Evolutionary conservation across 2,113 vertebrate genomes (phyloP).

Genomic region (Coryphaenoides rupestris): DNA sequence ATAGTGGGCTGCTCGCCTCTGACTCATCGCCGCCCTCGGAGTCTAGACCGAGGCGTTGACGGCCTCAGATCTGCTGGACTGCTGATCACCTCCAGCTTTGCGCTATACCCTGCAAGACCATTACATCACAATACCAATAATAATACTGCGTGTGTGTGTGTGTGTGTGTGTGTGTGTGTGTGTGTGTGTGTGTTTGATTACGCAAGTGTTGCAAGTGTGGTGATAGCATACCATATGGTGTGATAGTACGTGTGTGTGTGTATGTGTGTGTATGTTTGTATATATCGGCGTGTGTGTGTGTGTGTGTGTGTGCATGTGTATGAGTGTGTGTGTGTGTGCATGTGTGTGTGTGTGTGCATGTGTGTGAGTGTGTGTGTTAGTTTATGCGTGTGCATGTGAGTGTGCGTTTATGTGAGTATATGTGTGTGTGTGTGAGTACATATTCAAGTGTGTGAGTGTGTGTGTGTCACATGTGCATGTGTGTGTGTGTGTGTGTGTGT

Average conservation of each 20-base stretch:
- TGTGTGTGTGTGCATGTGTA: conserved; percentile 30
- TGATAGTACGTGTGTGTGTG: not conserved
- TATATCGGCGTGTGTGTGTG: conserved; percentile 29
- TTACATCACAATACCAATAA: no score
- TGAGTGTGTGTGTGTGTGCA: no score
- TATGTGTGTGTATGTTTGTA: conserved; percentile 6
- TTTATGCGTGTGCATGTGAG: not conserved
- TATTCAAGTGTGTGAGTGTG: not conserved
- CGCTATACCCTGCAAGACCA: no score
- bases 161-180: not conserved
- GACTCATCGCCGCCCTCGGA: no score
- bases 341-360: no score
- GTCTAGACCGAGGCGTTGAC: no score
- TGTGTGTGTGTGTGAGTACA: not conserved
- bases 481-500: not conserved
- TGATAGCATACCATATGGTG: not conserved
- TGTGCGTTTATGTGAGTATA: no score
- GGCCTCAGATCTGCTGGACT: no score
- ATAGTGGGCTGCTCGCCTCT: no score
- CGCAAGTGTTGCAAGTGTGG: not conserved
- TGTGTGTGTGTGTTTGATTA: not conserved
- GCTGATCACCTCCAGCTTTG: no score
- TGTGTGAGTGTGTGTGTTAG: no score
- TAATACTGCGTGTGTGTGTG: not conserved
- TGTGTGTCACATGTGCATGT: not conserved